Evolutionary conservation across 2,113 vertebrate genomes (phyloP).

Genomic region (Ellobius talpinus): DNA sequence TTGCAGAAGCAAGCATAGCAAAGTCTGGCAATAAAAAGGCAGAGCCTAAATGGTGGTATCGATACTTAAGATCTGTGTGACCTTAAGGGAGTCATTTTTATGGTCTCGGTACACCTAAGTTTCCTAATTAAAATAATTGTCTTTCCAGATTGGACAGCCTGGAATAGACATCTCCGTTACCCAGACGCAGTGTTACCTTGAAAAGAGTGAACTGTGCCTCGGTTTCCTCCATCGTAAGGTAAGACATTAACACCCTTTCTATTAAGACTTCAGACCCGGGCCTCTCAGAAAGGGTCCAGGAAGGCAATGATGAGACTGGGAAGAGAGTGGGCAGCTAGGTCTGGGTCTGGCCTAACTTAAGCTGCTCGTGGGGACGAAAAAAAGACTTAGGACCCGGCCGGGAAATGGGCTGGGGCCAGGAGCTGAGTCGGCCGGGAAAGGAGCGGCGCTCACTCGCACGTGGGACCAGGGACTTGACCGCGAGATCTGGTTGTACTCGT

Average conservation of each 20-base stretch:
- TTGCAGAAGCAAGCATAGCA: background rate
- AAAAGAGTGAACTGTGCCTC: background rate
- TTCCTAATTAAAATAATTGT: background rate
- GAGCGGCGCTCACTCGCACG: background rate
- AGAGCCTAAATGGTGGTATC: background rate
- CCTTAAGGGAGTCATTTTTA: background rate
- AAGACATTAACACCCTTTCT: background rate
- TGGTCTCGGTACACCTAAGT: background rate
- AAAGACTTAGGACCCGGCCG: conserved; percentile 48
- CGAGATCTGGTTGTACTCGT: background rate
- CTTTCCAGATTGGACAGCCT: background rate
- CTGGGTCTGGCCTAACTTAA: background rate
- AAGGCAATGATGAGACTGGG: background rate
- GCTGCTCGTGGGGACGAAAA: background rate
- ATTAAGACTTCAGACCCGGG: background rate
- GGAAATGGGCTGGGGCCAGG: conserved; percentile 70
- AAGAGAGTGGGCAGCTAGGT: background rate
- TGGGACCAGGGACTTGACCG: background rate
- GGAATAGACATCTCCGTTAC: background rate
- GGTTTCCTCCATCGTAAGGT: background rate
- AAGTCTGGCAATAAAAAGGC: background rate
- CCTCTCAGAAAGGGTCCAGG: background rate
- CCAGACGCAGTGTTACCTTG: background rate
- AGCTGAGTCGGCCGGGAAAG: conserved; percentile 52
- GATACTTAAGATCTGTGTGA: background rate